Base-by-base conservation (phyloP, 2,113 vertebrate species). In the Ciconia stormi region DNA sequence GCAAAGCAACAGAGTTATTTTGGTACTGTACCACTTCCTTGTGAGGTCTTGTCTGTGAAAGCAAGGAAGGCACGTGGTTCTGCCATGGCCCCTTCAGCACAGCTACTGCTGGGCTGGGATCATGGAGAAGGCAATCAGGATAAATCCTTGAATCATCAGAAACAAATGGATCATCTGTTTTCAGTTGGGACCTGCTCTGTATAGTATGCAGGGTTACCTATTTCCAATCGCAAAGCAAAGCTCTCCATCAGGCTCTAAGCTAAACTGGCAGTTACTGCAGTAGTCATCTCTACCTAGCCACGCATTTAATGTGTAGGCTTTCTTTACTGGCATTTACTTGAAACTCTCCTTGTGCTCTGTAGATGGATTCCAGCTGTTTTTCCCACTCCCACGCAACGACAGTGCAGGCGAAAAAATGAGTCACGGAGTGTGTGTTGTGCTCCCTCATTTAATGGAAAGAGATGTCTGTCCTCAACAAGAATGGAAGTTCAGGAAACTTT, bases 341-440 rank as follows among this genome's bases (percentile, higher is more conserved):
- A 53, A 59, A 7, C 42, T 72, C 69, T 82, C 49, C 70, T 23
- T 26, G 36, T 52, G 49, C 85, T 93, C 67, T 55, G 3, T 11
- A 42, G 79, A 81, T 86, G 88, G 79, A 80, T 96, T 92, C 72
- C 95, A 95, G 95, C 95, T 97, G 93, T n/a, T 93, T 94, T 91
- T 94, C 96, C 93, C 83, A 89, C 93, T 95, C 96, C 93, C 84
- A 94, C 34, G 0, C 22, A 0, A 46, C 1, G 0, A 72, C 36
- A 49, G 21, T 6, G n/a, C 73, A 34, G 83, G 89, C 44, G 7
- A 65, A 82, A 71, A 55, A 65, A 58, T 58, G 87, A 95, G 78
- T 95, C 93, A 87, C 1, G 0, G 56, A 21, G 40, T 16, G 19
- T 73, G 16, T 49, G 19, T n/a, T 85, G 66, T 82, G 65, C 65